A percentile compares a stretch with the other conserved stretches of the same genome.
Conservation (phyloP, 2,888 invertebrate species). For the Poecilus cupreus region DNA sequence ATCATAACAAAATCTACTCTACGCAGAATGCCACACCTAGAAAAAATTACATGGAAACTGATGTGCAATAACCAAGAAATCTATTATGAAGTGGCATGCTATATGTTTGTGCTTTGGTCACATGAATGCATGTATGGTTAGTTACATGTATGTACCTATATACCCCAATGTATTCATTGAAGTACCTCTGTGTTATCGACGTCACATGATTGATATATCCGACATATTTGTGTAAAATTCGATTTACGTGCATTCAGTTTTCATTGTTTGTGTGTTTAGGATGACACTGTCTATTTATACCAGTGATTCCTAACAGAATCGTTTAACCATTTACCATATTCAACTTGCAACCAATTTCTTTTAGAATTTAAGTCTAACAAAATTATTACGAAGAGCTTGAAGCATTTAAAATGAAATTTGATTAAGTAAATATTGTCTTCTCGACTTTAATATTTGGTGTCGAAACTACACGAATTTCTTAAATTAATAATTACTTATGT, state of each 20-base stretch:
- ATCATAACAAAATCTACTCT: no score
- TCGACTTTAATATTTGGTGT: no score
- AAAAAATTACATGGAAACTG: no score
- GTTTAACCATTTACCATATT: background rate
- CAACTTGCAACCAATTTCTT: background rate
- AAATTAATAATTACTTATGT: no score
- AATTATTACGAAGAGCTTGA: no score
- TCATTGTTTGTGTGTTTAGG: conserved; percentile 34
- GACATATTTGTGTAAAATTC: conserved; percentile 49
- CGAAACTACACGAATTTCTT: no score
- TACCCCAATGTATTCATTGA: background rate
- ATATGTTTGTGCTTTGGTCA: background rate
- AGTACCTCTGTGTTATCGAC: conserved; percentile 13
- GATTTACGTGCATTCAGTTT: conserved; percentile 42
- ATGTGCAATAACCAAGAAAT: no score
- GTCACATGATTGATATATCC: conserved; percentile 46
- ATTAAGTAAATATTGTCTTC: no score
- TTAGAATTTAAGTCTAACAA: no score
- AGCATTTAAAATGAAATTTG: no score
- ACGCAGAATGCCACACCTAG: no score
- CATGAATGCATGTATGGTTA: background rate
- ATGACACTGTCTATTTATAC: conserved; percentile 19
- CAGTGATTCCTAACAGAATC: background rate
- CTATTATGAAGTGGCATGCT: background rate
- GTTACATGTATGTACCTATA: background rate